phyloP scores from a whole-genome alignment of 2,797 vertebrate genomes.

The Stomatorhinus walkeri region DNA sequence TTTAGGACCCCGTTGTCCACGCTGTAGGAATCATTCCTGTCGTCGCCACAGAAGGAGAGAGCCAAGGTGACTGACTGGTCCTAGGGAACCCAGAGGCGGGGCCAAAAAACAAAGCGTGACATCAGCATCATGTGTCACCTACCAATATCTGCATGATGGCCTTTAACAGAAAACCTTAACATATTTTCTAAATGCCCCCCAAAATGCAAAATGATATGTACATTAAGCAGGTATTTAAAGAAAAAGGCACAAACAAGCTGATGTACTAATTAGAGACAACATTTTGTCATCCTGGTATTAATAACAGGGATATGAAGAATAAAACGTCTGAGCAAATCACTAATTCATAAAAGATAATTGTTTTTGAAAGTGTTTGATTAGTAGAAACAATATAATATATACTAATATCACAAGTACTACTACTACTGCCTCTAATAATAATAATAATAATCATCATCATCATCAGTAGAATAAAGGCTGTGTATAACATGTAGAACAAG shows the following conservation, averaged over 20 bases:
- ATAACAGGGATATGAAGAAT: neutral
- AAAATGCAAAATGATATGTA: neutral
- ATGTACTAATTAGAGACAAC: neutral
- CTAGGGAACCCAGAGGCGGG: conserved; percentile 25
- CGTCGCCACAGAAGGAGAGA: conserved; percentile 82
- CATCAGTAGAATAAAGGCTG: neutral
- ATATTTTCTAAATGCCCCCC: neutral
- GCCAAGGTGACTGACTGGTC: conserved; percentile 57
- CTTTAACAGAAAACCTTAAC: neutral
- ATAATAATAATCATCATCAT: neutral
- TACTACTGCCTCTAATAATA: neutral
- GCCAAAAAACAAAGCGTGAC: neutral
- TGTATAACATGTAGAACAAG: neutral
- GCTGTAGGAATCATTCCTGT: conserved; percentile 67
- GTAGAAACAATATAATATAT: neutral
- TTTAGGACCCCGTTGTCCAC: conserved; percentile 72
- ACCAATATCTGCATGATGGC: neutral
- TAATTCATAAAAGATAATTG: neutral
- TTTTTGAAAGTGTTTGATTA: neutral
- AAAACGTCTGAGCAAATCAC: neutral
- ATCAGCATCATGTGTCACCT: neutral
- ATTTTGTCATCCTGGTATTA: neutral
- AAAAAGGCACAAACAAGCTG: neutral
- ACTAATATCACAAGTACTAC: neutral
- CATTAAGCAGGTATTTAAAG: neutral